Evolutionary conservation across 2,888 invertebrate genomes (phyloP), one percentile per base, ranked within the genome.

Genomic region (Andrena camellia): DNA sequence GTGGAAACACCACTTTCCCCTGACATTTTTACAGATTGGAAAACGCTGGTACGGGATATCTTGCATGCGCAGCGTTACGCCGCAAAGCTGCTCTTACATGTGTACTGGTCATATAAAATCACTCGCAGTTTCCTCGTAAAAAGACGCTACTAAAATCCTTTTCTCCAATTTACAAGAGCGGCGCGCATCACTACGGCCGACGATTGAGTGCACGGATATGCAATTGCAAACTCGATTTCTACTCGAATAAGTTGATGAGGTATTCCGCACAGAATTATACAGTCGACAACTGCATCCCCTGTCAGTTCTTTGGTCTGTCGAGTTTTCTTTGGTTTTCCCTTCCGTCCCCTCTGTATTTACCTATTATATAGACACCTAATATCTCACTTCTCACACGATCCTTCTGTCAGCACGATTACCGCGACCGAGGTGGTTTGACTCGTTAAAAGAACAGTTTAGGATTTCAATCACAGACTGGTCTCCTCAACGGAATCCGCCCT

Each of bases 381-480:
- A 74, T 80, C 31, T 78, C 71, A 76, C 64, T 76, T 78, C 75
- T 63, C 52, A 69, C 20, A 29, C n/a, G 26, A 73, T 67, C 20
- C 48, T 26, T 52, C 50, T 68, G 31, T 71, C 54, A 35, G 42
- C 7, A 48, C 20, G 10, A 13, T 64, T 33, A 69, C 17, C 54
- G 35, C 17, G 54, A 64, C 63, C 57, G 17, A 63, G 57, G n/a
- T 17, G 60, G 29, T 62, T 62, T 78, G 59, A 72, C 71, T 60
- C 2, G 35, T 72, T 8, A 52, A 57, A 62, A 54, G n/a, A 42
- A 52, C 20, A 23, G 54, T 75, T 64, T 63, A 68, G 3, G 29
- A 29, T 52, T 26, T 72, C n/a, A 17, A 84, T 93, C 89, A 92
- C 81, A 92, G 88, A 87, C 88, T 91, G 52, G 93, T 93, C 64